These are phyloP conservation scores for Scomberomorus guttatus DNA, from an alignment of 2,797 vertebrate species.

Conservation along the genomic window DNA sequence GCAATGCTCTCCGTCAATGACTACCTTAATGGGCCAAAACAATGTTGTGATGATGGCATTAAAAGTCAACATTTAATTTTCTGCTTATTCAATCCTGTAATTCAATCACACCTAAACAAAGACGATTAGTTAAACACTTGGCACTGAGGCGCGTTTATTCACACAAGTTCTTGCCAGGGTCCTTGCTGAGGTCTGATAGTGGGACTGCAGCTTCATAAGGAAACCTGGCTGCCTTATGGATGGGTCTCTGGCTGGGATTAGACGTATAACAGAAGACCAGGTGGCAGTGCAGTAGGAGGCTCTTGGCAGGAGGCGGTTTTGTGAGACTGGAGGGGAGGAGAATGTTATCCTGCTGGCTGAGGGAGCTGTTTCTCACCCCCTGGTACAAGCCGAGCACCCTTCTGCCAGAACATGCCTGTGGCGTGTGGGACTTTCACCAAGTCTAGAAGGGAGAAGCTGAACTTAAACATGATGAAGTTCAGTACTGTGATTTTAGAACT, in stretches of 20 bases:
- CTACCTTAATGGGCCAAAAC: slow-evolving; percentile 20
- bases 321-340: slow-evolving; percentile 73
- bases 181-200: slow-evolving; percentile 57
- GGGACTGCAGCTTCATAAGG: slow-evolving; percentile 60
- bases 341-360: slow-evolving; percentile 74
- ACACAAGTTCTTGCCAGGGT: slow-evolving; percentile 63
- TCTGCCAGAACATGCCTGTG: slow-evolving; percentile 76
- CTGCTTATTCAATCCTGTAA: slow-evolving; percentile 57
- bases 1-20: slow-evolving; percentile 20
- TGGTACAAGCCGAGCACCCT: slow-evolving; percentile 60
- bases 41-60: slow-evolving; percentile 1
- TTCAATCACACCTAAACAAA: slow-evolving; percentile 67
- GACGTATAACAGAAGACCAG: slow-evolving; percentile 74
- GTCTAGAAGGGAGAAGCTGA: slow-evolving; percentile 59
- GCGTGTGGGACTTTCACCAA: slow-evolving; percentile 71
- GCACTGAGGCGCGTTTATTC: slow-evolving; percentile 42
- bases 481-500: slow-evolving; percentile 8
- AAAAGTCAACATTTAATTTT: slow-evolving; percentile 56
- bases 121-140: slow-evolving; percentile 67
- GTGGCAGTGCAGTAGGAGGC: slow-evolving; percentile 76
- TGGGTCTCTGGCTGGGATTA: slow-evolving; percentile 63
- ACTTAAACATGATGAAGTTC: slow-evolving; percentile 36
- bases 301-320: slow-evolving; percentile 74
- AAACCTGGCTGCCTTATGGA: slow-evolving; percentile 65
- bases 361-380: slow-evolving; percentile 72